Evolutionary conservation across 1,140 invertebrate genomes (phyloP), one percentile per base, ranked within the genome.

Genomic region (Tetragnatha versicolor): DNA sequence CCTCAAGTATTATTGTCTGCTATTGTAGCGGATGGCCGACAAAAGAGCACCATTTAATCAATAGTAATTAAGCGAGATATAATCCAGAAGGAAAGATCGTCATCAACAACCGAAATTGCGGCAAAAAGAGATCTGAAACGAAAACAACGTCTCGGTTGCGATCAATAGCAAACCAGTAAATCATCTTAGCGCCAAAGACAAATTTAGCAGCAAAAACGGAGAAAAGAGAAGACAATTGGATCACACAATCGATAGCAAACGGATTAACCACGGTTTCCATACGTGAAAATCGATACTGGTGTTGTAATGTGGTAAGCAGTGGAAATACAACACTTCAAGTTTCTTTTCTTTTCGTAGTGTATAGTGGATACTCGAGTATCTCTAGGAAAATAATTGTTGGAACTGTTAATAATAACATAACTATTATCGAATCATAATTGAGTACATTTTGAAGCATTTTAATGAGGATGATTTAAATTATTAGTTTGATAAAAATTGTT

Each of bases 31-130:
- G 55, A 31, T 25, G 25, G 20, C 42, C 3, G 25, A 53, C 68
- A 70, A 70, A 70, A 70, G 49, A 55, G 47, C 29, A 55, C 27
- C n/a, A 25, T 14, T 25, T 49, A 51, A 70, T 70, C 68, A 70
- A 70, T 70, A 70, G 68, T 70, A 53, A 70, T 70, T 70, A 70
- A 70, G 68, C 33, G 51, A 17, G 49, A 35, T 70, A 55, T 70
- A 70, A 70, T 47, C 68, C 49, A 55, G 47, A 70, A 55, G 49
- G 49, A 70, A 53, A 14, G 49, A 53, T 53, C 33, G 35, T 53
- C 66, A 42, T 65, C 61, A 65, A 61, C 35, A 45, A 65, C n/a
- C 27, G 39, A 55, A 70, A 53, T 37, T 14, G 33, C 17, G 33
- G 0, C 7, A 29, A 70, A 12, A 53, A 29, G 10, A 68, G 35